Base-by-base conservation (phyloP, 2,797 vertebrate genomes). In the Oreochromis mossambicus region DNA sequence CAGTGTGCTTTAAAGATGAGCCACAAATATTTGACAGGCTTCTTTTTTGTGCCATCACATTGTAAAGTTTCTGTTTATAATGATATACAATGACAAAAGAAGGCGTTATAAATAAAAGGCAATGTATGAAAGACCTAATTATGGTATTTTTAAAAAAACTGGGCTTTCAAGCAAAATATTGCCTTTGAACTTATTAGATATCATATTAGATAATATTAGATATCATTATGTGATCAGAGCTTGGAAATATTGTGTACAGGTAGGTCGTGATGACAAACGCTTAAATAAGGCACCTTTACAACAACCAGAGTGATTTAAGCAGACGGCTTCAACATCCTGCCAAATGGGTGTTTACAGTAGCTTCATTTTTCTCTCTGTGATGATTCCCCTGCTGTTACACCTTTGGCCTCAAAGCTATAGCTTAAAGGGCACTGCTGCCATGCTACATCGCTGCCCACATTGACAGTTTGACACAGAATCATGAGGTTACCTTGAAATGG, bases 401-500 rank as follows among this genome's bases (percentile, higher is more conserved):
- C 95, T 94, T 91, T 92, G 93, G 84, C 94, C 91, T 88, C 54
- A 8, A 56, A 83, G 90, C 86, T 24, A 85, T 81, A 86, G 81
- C 90, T 93, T 91, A 87, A 87, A 92, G 86, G 84, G 51, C 87
- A 63, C 83, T 50, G 4, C 83, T 68, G 82, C 88, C 88, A 29
- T 26, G 77, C 77, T 83, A 78, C 70, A 82, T 79, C 24, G 79
- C 78, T 50, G 86, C 70, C 81, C 48, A 54, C 73, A 29, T 50
- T 87, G 91, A 87, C 88, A 41, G 63, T 19, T 80, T 90, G 86
- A 92, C 90, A 88, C 89, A 76, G 86, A 87, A 79, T 84, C 85
- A 81, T 61, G 87, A 90, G 88, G 92, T 94, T 92, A 92, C 93
- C 93, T 93, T 93, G 92, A 94, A 91, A 92, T 86, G 85, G 83